Evolutionary conservation across 2,797 vertebrate genomes (phyloP).

Genomic region (Ctenosaura bakeri): DNA sequence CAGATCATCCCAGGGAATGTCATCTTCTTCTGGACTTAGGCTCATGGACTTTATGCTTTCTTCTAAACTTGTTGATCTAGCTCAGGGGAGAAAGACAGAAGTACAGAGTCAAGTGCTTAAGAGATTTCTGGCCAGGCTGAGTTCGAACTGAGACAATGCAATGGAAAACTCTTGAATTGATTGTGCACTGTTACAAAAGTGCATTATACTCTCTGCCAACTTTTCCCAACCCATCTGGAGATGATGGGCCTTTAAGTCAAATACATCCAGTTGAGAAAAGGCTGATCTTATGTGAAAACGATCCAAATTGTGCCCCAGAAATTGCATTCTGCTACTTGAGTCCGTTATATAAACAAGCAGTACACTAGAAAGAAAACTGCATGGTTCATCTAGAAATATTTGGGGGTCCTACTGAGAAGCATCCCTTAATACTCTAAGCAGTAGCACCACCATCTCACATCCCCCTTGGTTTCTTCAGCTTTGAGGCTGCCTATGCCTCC

Average conservation of each 20-base stretch:
- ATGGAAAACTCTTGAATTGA: too few relatives aligned
- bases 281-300: not conserved
- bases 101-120: too few relatives aligned
- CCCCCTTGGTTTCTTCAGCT: too few relatives aligned
- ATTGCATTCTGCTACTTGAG: not conserved
- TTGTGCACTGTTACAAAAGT: not conserved
- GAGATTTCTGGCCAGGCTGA: too few relatives aligned
- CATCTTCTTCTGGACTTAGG: conserved; percentile 94
- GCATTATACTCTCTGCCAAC: not conserved
- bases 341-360: not conserved
- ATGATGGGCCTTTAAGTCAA: not conserved
- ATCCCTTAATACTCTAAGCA: not conserved
- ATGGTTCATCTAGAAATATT: not conserved
- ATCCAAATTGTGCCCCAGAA: not conserved
- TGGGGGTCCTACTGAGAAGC: not conserved
- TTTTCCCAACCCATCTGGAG: not conserved
- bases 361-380: too few relatives aligned
- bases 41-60: conserved; percentile 97
- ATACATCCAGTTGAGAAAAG: too few relatives aligned
- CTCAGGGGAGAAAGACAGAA: not conserved
- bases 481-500: not conserved
- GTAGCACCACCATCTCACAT: not conserved
- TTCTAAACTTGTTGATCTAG: conserved; percentile 90
- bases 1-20: conserved; percentile 94
- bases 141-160: not conserved